Base-by-base conservation (phyloP, 2,888 invertebrate species). In the Gasteruption jaculator region DNA sequence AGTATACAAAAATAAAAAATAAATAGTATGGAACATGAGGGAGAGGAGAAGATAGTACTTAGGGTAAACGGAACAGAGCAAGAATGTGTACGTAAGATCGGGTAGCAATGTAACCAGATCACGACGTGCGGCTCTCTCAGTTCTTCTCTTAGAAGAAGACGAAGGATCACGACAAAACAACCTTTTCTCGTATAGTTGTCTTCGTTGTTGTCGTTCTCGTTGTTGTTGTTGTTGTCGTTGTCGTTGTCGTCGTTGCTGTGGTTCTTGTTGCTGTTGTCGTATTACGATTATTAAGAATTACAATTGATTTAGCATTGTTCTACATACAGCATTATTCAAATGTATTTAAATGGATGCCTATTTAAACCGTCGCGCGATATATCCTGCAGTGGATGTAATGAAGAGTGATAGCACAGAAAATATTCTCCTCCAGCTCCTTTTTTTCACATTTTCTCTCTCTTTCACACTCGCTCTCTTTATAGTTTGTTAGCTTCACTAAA, bases 201-300 rank as follows among this genome's bases (percentile, higher is more conserved):
- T n/a, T n/a, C n/a, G n/a, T n/a, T n/a, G n/a, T n/a, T n/a, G n/a
- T n/a, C n/a, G n/a, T n/a, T n/a, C n/a, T n/a, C n/a, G n/a, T n/a
- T n/a, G n/a, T n/a, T n/a, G n/a, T n/a, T n/a, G n/a, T n/a, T n/a
- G n/a, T n/a, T n/a, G n/a, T n/a, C n/a, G n/a, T n/a, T n/a, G n/a
- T n/a, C n/a, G n/a, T n/a, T n/a, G n/a, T n/a, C n/a, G n/a, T n/a
- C n/a, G n/a, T n/a, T n/a, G n/a, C n/a, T n/a, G n/a, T n/a, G n/a
- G n/a, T n/a, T n/a, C n/a, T n/a, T n/a, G n/a, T n/a, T n/a, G n/a
- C n/a, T n/a, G n/a, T n/a, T n/a, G n/a, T 53, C 49, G 52, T 57
- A 54, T 57, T 54, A 58, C 59, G 61, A 61, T 64, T 64, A 62
- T 62, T 62, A 64, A 63, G 60, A 61, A 61, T 62, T 61, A 61